Evolutionary conservation across 2,113 vertebrate genomes (phyloP), one percentile per base, ranked within the genome.

Genomic region (Mormyrus lacerda): DNA sequence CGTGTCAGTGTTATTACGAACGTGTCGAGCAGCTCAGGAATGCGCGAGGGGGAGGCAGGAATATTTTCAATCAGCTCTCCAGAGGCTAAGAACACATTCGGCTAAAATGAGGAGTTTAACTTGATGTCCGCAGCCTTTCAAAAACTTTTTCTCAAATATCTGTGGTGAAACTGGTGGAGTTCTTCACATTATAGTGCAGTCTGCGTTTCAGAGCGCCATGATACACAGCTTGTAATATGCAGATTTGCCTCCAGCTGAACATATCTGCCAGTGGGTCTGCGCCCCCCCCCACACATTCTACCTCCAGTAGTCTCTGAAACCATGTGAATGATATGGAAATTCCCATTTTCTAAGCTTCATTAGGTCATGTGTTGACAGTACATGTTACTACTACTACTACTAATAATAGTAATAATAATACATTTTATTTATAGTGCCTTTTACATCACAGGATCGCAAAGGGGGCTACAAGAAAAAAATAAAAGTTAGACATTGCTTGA

Each of bases 1-100:
- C 91, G 8, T 86, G 87, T 90, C 73, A 44, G 93, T 90, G 87
- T 58, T 51, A 82, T 85, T 89, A 51, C 91, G 87, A 90, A 89
- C 69, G 55, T 82, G 48, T 89, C 89, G 69, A 91, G 88, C 91
- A 89, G 89, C 87, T 90, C 39, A 91, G 90, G 92, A 93, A 93
- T 89, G 89, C 47, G 1, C 51, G 0, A 39, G 88, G 90, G 91
- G 90, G 88, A 90, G 88, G 21, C 27, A 53, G 48, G 47, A 82
- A 82, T 79, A 76, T 50, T 19, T 51, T 53, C 27, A 48, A 42
- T 53, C n/a, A 79, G 17, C 73, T 79, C 73, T 19, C 73, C 73
- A 79, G 31, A 39, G 73, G 73, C 73, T 11, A 7, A 19, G 3
- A 27, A n/a, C 31, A 76, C 48, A 83, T 89, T 89, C n/a, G 4